Percentiles rank a stretch among this genome's conserved stretches.
Conservation (phyloP, 2,888 invertebrate genomes). For the Thymelicus lineola region DNA sequence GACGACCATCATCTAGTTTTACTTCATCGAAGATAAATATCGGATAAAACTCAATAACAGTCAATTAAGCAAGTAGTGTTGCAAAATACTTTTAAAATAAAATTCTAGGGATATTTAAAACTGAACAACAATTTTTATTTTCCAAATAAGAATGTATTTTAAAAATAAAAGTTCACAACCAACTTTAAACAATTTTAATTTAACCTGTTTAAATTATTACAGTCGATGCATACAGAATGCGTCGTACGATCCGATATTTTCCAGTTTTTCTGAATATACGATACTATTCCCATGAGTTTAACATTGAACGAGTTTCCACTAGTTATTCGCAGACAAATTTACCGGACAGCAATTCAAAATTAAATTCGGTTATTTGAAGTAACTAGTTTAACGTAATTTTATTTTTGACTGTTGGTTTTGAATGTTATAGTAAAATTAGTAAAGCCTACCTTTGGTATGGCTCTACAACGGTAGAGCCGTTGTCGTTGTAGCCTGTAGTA, state of each 20-base stretch:
- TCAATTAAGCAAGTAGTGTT: too few species aligned
- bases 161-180: background rate
- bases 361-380: constrained; percentile 46
- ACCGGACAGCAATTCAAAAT: constrained; percentile 47
- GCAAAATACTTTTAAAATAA: too few species aligned
- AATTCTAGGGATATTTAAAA: background rate
- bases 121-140: background rate
- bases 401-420: constrained; percentile 39
- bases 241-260: constrained; percentile 57
- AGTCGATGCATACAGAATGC: constrained; percentile 46
- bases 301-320: constrained; percentile 61
- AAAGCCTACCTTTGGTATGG: constrained; percentile 8
- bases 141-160: background rate
- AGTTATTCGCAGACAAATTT: constrained; percentile 58
- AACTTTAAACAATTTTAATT: constrained; percentile 26
- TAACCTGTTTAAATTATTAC: constrained; percentile 32
- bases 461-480: too few species aligned
- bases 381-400: constrained; percentile 41
- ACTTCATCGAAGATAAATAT: too few species aligned
- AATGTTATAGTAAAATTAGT: constrained; percentile 35
- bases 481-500: too few species aligned
- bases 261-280: constrained; percentile 61
- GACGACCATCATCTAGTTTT: too few species aligned
- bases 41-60: too few species aligned
- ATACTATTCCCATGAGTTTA: constrained; percentile 61